Evolutionary conservation across 2,113 vertebrate genomes (phyloP).

Genomic region (Pterocles orientalis): DNA sequence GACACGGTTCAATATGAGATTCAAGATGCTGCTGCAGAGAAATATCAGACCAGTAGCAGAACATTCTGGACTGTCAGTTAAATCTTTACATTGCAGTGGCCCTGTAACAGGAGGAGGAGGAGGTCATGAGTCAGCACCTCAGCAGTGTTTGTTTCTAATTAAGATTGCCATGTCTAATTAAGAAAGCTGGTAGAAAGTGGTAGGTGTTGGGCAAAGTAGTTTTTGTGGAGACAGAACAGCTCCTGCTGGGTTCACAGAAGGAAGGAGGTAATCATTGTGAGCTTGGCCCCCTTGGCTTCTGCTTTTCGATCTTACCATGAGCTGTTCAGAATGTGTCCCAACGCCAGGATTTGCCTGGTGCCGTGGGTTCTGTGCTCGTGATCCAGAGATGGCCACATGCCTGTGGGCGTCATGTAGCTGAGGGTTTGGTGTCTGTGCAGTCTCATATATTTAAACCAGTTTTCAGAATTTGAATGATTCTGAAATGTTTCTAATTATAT

Average conservation of each 20-base stretch:
- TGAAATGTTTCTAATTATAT: background rate
- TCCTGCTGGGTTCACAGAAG: background rate
- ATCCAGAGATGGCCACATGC: background rate
- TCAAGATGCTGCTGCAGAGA: background rate
- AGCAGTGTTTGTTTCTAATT: background rate
- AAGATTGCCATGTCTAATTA: background rate
- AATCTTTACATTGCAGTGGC: background rate
- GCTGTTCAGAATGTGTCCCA: background rate
- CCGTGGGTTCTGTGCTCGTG: background rate
- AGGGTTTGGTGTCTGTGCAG: background rate
- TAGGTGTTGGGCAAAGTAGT: background rate
- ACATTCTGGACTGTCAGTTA: background rate
- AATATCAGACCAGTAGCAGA: background rate
- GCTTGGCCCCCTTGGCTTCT: background rate
- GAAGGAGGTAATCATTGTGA: background rate
- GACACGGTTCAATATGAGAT: accelerated
- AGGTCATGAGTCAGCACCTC: background rate
- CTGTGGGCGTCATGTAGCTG: background rate
- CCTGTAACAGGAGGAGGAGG: background rate
- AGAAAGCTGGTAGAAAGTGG: background rate
- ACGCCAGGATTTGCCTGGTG: background rate
- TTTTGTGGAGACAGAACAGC: background rate
- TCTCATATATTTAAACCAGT: background rate
- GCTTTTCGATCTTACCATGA: background rate
- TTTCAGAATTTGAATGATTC: background rate